A percentile compares a stretch with the other conserved stretches of the same genome.
Conservation (phyloP, 2,113 vertebrate genomes). For the human (Homo sapiens) region GRCh38 chr18:31406501-31407000, state of each 20-base stretch:
- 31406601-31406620: background rate
- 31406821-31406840: too few relatives aligned
- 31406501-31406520: background rate
- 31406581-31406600: background rate
- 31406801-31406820: too few relatives aligned
- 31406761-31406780: too few relatives aligned
- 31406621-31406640: background rate
- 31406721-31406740: background rate
- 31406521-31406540: background rate
- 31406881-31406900: too few relatives aligned
- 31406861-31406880: too few relatives aligned
- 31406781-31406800: background rate
- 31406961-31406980: too few relatives aligned
- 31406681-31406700: background rate
- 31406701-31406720: background rate
- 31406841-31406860: too few relatives aligned
- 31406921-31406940: too few relatives aligned
- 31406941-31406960: too few relatives aligned
- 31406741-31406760: background rate
- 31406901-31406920: too few relatives aligned
- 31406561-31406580: background rate
- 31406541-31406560: background rate
- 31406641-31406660: background rate
- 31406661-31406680: background rate
- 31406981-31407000: too few relatives aligned